phyloP scores from a whole-genome alignment of 2,888 invertebrate genomes.

The Dryobotodes eremita region DNA sequence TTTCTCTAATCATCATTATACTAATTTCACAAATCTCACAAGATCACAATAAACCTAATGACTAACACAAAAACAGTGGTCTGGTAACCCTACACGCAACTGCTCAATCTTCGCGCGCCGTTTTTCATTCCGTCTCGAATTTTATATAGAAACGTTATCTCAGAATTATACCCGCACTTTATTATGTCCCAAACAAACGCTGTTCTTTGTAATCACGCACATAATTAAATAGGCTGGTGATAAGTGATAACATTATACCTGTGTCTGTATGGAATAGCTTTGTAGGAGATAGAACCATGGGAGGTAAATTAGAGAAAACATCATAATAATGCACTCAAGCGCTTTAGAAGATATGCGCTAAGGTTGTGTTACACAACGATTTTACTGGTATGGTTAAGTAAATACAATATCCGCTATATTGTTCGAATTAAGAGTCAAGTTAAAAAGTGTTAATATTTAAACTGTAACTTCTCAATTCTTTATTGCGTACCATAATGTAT shows the following conservation, averaged over 20 bases:
- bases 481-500: too few species aligned
- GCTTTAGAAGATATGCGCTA: slow-evolving; percentile 22
- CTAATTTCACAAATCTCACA: background rate
- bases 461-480: background rate
- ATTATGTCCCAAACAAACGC: slow-evolving; percentile 66
- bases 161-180: slow-evolving; percentile 74
- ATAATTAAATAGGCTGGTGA: slow-evolving; percentile 56
- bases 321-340: slow-evolving; percentile 16
- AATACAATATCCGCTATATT: background rate
- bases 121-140: slow-evolving; percentile 72
- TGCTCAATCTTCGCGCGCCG: slow-evolving; percentile 67
- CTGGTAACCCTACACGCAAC: slow-evolving; percentile 61
- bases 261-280: slow-evolving; percentile 28
- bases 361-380: too few species aligned
- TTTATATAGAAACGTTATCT: slow-evolving; percentile 75
- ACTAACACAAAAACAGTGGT: background rate
- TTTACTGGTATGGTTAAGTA: background rate
- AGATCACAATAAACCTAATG: slow-evolving; percentile 22
- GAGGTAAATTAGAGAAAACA: slow-evolving; percentile 13
- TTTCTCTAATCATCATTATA: background rate
- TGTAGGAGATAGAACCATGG: slow-evolving; percentile 12
- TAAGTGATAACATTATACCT: slow-evolving; percentile 62
- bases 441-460: background rate
- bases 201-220: slow-evolving; percentile 52
- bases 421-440: background rate